Conservation (phyloP, 2,113 vertebrate genomes). For the Gavialis gangeticus region DNA sequence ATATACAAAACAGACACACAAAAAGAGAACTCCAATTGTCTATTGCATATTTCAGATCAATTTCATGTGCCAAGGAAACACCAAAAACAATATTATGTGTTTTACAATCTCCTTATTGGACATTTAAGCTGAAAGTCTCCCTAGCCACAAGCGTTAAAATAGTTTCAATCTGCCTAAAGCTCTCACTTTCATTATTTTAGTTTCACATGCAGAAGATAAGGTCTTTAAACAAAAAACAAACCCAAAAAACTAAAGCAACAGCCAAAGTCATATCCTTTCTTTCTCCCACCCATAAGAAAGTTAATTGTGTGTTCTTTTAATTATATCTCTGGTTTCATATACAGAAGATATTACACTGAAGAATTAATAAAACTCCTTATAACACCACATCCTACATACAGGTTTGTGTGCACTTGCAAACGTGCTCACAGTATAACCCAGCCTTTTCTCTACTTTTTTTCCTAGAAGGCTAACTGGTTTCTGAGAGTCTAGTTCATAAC, state of each 20-base stretch:
- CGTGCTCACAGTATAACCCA: background rate
- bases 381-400: background rate
- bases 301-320: background rate
- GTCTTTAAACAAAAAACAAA: background rate
- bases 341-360: background rate
- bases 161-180: background rate
- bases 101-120: background rate
- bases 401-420: background rate
- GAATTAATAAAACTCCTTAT: background rate
- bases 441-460: background rate
- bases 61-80: background rate
- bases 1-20: background rate
- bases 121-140: fast-evolving
- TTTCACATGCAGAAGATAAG: background rate
- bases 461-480: constrained; percentile 53
- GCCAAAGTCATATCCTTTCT: background rate
- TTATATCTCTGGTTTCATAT: background rate
- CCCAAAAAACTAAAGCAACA: background rate
- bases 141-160: background rate
- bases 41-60: background rate
- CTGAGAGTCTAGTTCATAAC: background rate
- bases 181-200: background rate
- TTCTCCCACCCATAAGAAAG: background rate
- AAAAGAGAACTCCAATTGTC: too few relatives aligned
- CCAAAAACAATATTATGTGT: fast-evolving